phyloP scores from a whole-genome alignment of 2,113 vertebrate genomes.

The Callospermophilus lateralis region DNA sequence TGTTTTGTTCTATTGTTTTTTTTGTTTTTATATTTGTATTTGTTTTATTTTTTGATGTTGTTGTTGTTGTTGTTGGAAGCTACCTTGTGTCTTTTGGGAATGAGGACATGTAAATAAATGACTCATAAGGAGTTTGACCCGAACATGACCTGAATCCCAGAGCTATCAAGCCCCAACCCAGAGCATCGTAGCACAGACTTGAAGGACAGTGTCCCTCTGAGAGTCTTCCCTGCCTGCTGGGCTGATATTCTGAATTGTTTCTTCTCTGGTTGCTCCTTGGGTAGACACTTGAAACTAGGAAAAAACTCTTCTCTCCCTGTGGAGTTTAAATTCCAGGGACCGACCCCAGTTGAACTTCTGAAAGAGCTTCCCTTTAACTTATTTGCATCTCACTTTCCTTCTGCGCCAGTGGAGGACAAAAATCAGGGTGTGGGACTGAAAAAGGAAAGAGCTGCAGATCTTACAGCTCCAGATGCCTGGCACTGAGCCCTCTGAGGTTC shows the following conservation, averaged over 20 bases:
- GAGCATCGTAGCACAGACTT: rapidly evolving
- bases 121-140: neutral
- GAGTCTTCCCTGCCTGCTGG: too few relatives aligned
- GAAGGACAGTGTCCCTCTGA: neutral
- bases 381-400: neutral
- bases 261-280: neutral
- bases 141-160: neutral
- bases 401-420: too few relatives aligned
- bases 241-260: neutral
- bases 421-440: neutral
- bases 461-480: neutral
- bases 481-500: neutral
- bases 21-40: too few relatives aligned
- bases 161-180: rapidly evolving
- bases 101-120: neutral
- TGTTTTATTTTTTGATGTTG: neutral
- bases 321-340: neutral
- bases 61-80: neutral
- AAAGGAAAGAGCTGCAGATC: too few relatives aligned
- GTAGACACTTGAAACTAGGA: neutral
- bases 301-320: neutral
- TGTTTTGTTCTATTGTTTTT: too few relatives aligned
- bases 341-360: neutral
- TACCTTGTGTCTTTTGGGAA: neutral
- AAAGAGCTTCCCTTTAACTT: neutral